Percentiles rank a stretch among this genome's conserved stretches.
Conservation (phyloP, 2,113 vertebrate species). For the Pagrus major region DNA sequence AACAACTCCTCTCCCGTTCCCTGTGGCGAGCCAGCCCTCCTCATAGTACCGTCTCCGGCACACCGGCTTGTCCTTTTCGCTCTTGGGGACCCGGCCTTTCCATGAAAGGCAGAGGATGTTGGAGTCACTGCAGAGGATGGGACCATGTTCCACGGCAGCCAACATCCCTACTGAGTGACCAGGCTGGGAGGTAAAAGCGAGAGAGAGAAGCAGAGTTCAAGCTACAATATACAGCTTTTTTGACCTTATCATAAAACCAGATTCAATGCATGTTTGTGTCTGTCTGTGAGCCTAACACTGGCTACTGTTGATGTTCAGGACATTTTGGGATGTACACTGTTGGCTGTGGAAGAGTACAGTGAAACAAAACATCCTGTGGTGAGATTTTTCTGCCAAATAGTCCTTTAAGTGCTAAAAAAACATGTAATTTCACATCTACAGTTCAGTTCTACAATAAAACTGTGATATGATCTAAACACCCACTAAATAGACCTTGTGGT, state of each 20-base stretch:
- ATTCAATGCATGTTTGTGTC: conserved; percentile 3
- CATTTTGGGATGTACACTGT: conserved; percentile 25
- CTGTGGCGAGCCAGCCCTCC: conserved; percentile 98
- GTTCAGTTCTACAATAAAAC: no score
- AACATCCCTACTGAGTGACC: conserved; percentile 93
- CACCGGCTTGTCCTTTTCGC: conserved; percentile 98
- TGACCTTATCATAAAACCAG: conserved; percentile 1
- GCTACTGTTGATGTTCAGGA: conserved; percentile 25
- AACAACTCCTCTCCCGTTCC: conserved; percentile 96
- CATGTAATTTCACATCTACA: not conserved
- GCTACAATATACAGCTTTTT: not conserved
- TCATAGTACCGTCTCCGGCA: conserved; percentile 96
- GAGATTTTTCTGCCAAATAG: not conserved
- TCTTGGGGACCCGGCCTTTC: conserved; percentile 99
- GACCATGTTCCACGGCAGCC: conserved; percentile 98
- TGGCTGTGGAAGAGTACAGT: conserved; percentile 6
- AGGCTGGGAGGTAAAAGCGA: conserved; percentile 66
- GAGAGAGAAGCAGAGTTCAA: not conserved
- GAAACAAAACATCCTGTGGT: conserved; percentile 7
- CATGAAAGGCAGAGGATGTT: conserved; percentile 99
- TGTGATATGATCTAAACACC: not conserved
- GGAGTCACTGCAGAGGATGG: conserved; percentile 99
- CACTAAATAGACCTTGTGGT: not conserved
- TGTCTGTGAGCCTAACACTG: not conserved
- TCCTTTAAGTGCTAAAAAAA: not conserved